phyloP scores from a whole-genome alignment of 30 jellyfish, hydroid and myxozoan genomes.

The Cassiopea xamachana region DNA sequence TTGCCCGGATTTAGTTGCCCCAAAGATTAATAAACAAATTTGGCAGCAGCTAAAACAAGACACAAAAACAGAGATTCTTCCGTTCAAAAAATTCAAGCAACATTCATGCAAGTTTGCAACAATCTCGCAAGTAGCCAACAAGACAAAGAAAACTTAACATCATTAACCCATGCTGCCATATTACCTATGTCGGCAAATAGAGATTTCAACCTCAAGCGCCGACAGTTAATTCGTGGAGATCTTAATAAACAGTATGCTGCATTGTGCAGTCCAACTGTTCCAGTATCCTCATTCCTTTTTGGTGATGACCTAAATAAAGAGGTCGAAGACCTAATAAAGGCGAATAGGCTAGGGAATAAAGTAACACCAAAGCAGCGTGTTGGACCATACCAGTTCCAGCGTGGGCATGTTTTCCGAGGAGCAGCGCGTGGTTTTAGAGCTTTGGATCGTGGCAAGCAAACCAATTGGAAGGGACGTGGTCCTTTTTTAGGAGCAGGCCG shows the following conservation, averaged over 20 bases:
- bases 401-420: too few species aligned
- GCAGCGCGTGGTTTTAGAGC: too few species aligned
- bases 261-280: too few species aligned
- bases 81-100: not conserved
- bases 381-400: too few species aligned
- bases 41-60: conserved; percentile 23
- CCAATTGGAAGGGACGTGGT: too few species aligned
- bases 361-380: too few species aligned
- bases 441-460: too few species aligned
- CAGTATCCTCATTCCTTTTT: too few species aligned
- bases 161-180: conserved; percentile 5
- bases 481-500: too few species aligned
- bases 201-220: too few species aligned
- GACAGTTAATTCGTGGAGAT: too few species aligned
- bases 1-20: conserved; percentile 34
- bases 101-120: conserved; percentile 40
- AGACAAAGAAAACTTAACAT: not conserved
- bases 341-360: not conserved
- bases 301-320: conserved; percentile 19
- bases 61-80: conserved; percentile 1
- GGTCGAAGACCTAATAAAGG: conserved; percentile 34
- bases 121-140: conserved; percentile 13
- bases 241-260: too few species aligned
- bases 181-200: not conserved
- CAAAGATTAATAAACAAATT: not conserved